Evolutionary conservation across 2,888 invertebrate species (phyloP).

Genomic region (Isotomurus palustris): DNA sequence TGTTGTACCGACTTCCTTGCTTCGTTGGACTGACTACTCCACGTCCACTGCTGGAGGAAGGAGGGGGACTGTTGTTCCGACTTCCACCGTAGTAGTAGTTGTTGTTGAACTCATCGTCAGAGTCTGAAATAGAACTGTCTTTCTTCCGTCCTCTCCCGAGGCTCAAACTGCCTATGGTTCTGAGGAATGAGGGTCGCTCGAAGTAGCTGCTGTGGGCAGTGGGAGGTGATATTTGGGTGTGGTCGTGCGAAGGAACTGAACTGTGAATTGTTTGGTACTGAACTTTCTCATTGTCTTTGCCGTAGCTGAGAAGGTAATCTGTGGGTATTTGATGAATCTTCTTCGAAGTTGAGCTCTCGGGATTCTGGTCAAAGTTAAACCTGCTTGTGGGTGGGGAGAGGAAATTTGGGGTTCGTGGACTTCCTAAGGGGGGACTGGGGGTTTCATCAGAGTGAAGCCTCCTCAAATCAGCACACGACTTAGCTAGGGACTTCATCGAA

Average conservation of each 20-base stretch:
- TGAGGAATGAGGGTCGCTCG: not conserved
- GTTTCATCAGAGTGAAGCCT: slow-evolving; percentile 14
- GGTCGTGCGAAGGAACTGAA: slow-evolving; percentile 6
- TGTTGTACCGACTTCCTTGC: not conserved
- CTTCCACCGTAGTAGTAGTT: not conserved
- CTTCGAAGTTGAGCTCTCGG: not conserved
- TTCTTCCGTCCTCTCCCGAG: not conserved
- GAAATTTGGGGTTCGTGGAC: not conserved
- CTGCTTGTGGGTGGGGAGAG: not conserved
- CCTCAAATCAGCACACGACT: slow-evolving; percentile 42
- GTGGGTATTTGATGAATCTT: slow-evolving; percentile 15
- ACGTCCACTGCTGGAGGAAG: no score
- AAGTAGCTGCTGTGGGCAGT: not conserved
- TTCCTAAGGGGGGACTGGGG: not conserved
- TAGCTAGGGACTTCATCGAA: slow-evolving; percentile 34
- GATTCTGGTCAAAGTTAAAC: not conserved
- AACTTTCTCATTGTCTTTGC: slow-evolving; percentile 6
- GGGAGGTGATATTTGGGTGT: not conserved
- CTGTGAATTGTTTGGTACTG: slow-evolving; percentile 33
- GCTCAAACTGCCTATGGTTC: no score
- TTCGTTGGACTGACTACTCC: no score
- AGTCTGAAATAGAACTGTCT: slow-evolving; percentile 19
- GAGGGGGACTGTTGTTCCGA: slow-evolving; percentile 16
- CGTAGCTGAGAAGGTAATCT: slow-evolving; percentile 15
- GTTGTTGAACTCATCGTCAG: slow-evolving; percentile 13